A percentile compares a stretch with the other conserved stretches of the same genome.
phyloP scores from a whole-genome alignment of 2,797 vertebrate genomes.

The Megalops cyprinoides region DNA sequence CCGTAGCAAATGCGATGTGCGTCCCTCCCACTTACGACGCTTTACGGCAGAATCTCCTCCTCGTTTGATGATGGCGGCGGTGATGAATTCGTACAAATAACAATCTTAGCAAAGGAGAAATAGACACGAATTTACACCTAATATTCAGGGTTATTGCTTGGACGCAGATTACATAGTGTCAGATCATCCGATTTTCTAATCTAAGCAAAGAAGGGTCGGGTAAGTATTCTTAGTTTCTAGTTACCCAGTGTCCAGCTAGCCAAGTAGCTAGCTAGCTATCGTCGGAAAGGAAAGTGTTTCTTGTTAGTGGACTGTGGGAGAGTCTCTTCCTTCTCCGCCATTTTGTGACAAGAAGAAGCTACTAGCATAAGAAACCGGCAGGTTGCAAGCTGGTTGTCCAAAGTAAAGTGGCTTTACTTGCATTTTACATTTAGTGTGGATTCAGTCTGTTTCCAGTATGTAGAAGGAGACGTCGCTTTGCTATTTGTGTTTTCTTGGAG shows the following conservation, averaged over 20 bases:
- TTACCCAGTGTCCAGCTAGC: neutral
- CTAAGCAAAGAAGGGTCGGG: slow-evolving; percentile 55
- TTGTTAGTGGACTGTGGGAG: slow-evolving; percentile 66
- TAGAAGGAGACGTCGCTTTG: neutral
- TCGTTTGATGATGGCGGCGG: slow-evolving; percentile 61
- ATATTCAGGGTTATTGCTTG: neutral
- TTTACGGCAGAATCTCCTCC: slow-evolving; percentile 49
- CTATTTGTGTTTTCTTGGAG: neutral
- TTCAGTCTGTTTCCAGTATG: too few species aligned
- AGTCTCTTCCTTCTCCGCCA: slow-evolving; percentile 84
- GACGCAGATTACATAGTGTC: neutral
- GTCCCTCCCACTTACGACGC: slow-evolving; percentile 40
- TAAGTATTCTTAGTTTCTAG: slow-evolving; percentile 56
- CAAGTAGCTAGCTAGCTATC: neutral
- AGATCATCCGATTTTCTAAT: slow-evolving; percentile 25
- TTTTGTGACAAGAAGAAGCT: slow-evolving; percentile 81
- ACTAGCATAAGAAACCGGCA: slow-evolving; percentile 58
- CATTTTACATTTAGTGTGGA: neutral
- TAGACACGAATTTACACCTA: neutral
- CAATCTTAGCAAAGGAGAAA: slow-evolving; percentile 23
- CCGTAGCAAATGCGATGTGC: neutral
- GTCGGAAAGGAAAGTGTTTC: slow-evolving; percentile 63
- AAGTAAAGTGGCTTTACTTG: neutral
- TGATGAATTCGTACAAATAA: slow-evolving; percentile 43
- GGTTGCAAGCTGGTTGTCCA: slow-evolving; percentile 14